phyloP scores from a whole-genome alignment of 2,797 vertebrate genomes.

The Phataginus tricuspis region DNA sequence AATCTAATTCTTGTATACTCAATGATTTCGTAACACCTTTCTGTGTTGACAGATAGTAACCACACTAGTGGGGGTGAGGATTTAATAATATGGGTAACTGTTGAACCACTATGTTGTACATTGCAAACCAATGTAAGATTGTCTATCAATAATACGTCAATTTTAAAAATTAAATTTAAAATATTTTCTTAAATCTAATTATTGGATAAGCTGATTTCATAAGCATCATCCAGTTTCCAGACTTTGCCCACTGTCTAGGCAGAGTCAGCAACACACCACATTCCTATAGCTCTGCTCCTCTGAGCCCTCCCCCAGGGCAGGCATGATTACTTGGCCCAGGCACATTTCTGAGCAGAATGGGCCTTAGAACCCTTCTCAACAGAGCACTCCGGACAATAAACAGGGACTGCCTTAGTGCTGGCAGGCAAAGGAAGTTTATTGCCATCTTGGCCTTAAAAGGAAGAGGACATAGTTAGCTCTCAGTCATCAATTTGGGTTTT shows the following conservation, averaged over 20 bases:
- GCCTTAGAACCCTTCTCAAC: neutral
- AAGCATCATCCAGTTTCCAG: neutral
- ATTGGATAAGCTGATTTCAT: neutral
- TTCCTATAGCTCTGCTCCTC: neutral
- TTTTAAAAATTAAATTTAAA: too few relatives aligned
- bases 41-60: too few relatives aligned
- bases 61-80: too few relatives aligned
- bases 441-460: neutral
- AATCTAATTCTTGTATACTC: neutral
- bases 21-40: too few relatives aligned
- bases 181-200: too few relatives aligned
- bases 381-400: neutral
- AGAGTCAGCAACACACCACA: neutral
- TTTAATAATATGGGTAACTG: too few relatives aligned
- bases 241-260: neutral
- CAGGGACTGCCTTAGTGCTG: neutral
- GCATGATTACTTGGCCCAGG: neutral
- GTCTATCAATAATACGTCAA: too few relatives aligned
- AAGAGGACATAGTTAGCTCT: neutral
- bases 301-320: neutral
- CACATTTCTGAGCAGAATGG: neutral
- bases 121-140: too few relatives aligned
- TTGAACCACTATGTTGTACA: too few relatives aligned
- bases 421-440: neutral
- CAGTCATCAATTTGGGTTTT: neutral